These are phyloP conservation scores for Thamnophis elegans DNA, from an alignment of 2,797 vertebrate genomes.

Conservation along the genomic window DNA sequence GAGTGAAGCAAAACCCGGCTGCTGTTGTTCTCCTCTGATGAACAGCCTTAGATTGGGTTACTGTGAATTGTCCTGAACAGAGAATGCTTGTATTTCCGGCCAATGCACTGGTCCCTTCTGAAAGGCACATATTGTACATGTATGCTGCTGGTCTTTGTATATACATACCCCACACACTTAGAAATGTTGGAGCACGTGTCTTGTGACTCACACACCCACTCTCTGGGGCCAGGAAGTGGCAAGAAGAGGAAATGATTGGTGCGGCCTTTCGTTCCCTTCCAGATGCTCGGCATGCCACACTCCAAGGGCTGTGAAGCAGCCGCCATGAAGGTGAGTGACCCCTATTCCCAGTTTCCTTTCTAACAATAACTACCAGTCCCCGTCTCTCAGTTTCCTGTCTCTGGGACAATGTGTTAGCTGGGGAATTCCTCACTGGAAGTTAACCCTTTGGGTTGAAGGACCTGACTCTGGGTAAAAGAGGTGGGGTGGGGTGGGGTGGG, in stretches of 20 bases:
- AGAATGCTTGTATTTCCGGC: neutral
- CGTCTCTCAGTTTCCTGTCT: neutral
- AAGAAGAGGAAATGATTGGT: constrained; percentile 36
- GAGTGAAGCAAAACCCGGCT: too few relatives aligned
- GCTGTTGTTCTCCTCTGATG: neutral
- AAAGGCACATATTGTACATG: neutral
- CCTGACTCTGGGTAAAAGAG: neutral
- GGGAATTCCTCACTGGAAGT: neutral
- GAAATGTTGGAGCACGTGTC: constrained; percentile 29
- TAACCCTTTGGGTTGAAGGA: constrained; percentile 2
- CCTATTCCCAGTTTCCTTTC: neutral
- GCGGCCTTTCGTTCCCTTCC: neutral
- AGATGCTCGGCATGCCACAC: neutral
- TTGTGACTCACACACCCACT: constrained; percentile 23
- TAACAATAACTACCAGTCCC: neutral
- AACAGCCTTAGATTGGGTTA: neutral
- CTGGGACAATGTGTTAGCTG: neutral
- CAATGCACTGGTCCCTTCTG: neutral
- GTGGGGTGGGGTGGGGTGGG: neutral
- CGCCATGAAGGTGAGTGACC: constrained; percentile 36
- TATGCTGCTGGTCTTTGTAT: neutral
- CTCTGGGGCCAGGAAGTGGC: constrained; percentile 29
- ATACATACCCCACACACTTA: constrained; percentile 17
- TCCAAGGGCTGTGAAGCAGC: neutral
- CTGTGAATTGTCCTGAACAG: neutral